phyloP scores from a whole-genome alignment of 2,888 invertebrate genomes.

The Ormyrus rosae region DNA sequence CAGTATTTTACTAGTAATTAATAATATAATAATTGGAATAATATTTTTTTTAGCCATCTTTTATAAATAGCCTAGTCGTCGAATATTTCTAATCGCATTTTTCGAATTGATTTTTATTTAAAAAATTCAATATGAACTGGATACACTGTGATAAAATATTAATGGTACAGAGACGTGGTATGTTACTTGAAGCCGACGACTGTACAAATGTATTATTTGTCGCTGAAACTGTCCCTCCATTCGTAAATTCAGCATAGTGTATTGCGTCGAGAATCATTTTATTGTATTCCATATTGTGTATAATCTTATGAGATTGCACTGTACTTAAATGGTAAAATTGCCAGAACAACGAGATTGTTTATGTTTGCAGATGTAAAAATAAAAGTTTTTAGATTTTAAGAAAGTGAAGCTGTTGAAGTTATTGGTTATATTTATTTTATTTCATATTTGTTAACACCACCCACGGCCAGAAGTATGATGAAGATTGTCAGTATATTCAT shows the following conservation, averaged over 20 bases:
- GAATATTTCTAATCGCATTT: background rate
- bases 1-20: constrained; percentile 3
- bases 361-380: constrained; percentile 31
- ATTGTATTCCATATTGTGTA: constrained; percentile 38
- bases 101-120: constrained; percentile 5
- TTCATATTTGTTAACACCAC: constrained; percentile 29
- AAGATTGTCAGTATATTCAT: constrained; percentile 63
- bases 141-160: constrained; percentile 54
- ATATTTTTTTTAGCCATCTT: constrained; percentile 21
- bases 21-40: constrained; percentile 17
- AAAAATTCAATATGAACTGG: constrained; percentile 14
- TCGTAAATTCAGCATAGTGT: constrained; percentile 28
- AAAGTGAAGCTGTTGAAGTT: constrained; percentile 14
- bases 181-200: constrained; percentile 26
- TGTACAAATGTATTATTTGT: constrained; percentile 47
- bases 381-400: constrained; percentile 48
- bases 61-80: constrained; percentile 17
- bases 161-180: constrained; percentile 38
- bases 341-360: constrained; percentile 39
- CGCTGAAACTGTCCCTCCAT: constrained; percentile 27
- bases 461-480: constrained; percentile 57
- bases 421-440: constrained; percentile 48
- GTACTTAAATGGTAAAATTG: constrained; percentile 56
- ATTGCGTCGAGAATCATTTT: constrained; percentile 24
- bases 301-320: constrained; percentile 48